A percentile compares a stretch with the other conserved stretches of the same genome.
Conservation (phyloP, 2,113 vertebrate genomes). For the Sitta europaea region DNA sequence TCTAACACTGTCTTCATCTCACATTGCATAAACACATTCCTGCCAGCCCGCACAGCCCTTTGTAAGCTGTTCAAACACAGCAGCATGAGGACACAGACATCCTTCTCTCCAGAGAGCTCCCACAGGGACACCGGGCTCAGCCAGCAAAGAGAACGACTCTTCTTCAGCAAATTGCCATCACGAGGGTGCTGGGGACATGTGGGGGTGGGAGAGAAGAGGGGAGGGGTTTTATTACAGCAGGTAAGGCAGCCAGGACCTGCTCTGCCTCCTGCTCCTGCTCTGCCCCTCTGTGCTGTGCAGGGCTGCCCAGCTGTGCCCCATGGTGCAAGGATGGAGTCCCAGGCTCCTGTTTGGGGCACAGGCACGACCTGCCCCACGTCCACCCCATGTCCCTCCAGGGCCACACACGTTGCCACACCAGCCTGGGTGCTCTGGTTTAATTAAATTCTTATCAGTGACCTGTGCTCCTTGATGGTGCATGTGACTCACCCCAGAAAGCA, state of each 20-base stretch:
- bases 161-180: background rate
- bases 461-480: background rate
- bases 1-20: background rate
- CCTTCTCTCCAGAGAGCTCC: background rate
- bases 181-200: fast-evolving
- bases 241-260: background rate
- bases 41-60: background rate
- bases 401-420: fast-evolving
- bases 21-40: background rate
- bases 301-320: fast-evolving
- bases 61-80: conserved; percentile 33
- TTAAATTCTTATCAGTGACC: background rate
- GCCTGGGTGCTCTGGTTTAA: background rate
- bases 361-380: fast-evolving
- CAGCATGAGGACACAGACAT: background rate
- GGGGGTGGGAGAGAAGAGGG: fast-evolving
- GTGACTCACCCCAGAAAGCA: background rate
- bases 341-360: background rate
- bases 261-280: background rate
- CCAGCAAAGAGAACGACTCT: background rate
- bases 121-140: background rate
- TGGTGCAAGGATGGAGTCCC: background rate
- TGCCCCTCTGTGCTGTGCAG: background rate
- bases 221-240: background rate
- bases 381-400: background rate